Percentiles rank a stretch among this genome's conserved stretches.
phyloP scores from a whole-genome alignment of 2,888 invertebrate genomes.

The Drosophila phalerata region DNA sequence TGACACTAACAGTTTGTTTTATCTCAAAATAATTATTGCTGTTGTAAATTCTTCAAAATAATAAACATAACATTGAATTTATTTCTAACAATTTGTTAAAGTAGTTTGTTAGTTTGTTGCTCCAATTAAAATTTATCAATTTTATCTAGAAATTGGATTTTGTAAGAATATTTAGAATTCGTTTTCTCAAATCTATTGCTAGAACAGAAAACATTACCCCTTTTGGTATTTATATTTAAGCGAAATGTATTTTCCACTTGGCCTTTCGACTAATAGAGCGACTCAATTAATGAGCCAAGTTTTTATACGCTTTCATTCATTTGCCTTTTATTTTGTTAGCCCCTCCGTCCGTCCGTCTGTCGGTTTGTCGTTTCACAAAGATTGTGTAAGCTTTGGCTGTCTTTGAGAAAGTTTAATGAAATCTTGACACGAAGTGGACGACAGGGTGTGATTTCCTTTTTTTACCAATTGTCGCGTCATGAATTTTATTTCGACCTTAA shows the following conservation, averaged over 20 bases:
- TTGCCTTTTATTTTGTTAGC: conserved; percentile 9
- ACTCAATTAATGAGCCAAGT: conserved; percentile 80
- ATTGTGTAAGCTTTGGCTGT: conserved; percentile 68
- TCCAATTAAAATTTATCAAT: neutral
- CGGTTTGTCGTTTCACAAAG: conserved; percentile 22
- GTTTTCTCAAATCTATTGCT: too few species aligned
- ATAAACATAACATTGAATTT: too few species aligned
- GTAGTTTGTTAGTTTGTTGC: too few species aligned
- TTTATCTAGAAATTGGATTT: too few species aligned
- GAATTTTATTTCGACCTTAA: conserved; percentile 76
- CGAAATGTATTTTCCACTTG: conserved; percentile 62
- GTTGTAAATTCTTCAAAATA: too few species aligned
- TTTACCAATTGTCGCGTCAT: conserved; percentile 71
- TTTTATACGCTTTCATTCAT: conserved; percentile 45
- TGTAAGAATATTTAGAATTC: conserved; percentile 1
- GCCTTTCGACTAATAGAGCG: conserved; percentile 62
- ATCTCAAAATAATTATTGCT: too few species aligned
- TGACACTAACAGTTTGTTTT: too few species aligned
- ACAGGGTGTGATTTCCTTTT: conserved; percentile 33
- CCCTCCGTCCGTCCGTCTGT: neutral
- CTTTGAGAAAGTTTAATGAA: conserved; percentile 75
- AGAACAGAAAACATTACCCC: neutral
- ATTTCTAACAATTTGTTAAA: too few species aligned
- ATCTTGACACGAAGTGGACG: conserved; percentile 72
- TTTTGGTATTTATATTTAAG: conserved; percentile 75